These are phyloP conservation scores for Tetragonula clypearis DNA, from an alignment of 1,140 invertebrate genomes.

Conservation along the genomic window DNA sequence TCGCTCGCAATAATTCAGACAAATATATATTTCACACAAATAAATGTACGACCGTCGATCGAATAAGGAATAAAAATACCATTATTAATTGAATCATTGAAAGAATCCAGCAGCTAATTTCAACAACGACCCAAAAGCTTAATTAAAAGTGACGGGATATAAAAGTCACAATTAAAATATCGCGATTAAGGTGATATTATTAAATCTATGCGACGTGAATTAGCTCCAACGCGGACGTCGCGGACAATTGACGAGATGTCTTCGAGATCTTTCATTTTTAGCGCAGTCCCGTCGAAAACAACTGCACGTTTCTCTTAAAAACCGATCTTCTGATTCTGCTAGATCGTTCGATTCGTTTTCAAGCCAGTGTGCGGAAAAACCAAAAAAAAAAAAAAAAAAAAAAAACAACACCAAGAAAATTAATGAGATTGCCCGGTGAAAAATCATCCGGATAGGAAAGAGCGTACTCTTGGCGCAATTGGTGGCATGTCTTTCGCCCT, in stretches of 20 bases:
- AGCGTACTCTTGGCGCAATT: not conserved
- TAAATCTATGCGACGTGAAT: not conserved
- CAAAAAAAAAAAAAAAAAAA: too few relatives aligned
- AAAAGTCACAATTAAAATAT: not conserved
- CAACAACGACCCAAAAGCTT: constrained; percentile 35
- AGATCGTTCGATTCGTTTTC: not conserved
- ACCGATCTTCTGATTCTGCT: not conserved
- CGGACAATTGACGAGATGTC: too few relatives aligned
- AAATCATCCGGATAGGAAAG: not conserved
- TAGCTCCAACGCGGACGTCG: not conserved
- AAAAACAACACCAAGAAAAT: too few relatives aligned
- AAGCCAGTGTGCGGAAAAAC: not conserved
- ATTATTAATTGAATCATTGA: constrained; percentile 37
- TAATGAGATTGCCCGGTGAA: too few relatives aligned
- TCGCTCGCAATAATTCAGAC: not conserved
- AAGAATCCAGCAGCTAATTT: constrained; percentile 50
- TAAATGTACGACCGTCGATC: constrained; percentile 54
- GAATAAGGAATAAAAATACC: constrained; percentile 45
- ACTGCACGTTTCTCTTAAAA: not conserved
- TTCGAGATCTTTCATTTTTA: not conserved
- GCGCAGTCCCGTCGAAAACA: not conserved
- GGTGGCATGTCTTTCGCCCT: not conserved
- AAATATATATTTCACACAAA: too few relatives aligned
- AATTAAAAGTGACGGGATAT: too few relatives aligned
- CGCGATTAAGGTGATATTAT: not conserved